A percentile compares a stretch with the other conserved stretches of the same genome.
Evolutionary conservation across 2,888 invertebrate species (phyloP).

Genomic region (Tolmerus cingulatus): DNA sequence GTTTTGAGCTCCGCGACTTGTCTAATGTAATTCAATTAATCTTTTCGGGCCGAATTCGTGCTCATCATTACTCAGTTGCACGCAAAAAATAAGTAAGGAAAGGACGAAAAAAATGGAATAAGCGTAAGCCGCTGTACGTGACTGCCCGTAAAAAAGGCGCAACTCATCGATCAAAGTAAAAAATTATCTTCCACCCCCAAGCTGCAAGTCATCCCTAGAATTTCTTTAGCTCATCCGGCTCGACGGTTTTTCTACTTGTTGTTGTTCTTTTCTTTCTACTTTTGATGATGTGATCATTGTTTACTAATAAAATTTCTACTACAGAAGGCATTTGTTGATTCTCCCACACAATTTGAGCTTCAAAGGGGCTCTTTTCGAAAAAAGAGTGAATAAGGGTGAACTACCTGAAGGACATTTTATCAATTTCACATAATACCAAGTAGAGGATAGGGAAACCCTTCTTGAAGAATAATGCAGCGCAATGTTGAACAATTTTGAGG

Average conservation of each 20-base stretch:
- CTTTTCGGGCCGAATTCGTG: not conserved
- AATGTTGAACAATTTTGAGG: not conserved
- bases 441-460: not conserved
- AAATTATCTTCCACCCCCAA: slow-evolving; percentile 33
- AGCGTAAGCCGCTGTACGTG: not conserved
- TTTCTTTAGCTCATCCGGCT: slow-evolving; percentile 3
- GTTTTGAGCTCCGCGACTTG: not conserved
- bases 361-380: not conserved
- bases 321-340: not conserved
- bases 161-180: slow-evolving; percentile 37
- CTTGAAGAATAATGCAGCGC: not conserved
- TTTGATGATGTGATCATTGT: not conserved
- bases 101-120: not conserved
- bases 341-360: not conserved
- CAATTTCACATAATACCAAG: not conserved
- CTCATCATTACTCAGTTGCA: not conserved
- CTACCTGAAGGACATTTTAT: not conserved
- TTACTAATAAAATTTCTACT: not conserved
- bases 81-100: not conserved
- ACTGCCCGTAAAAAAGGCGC: slow-evolving; percentile 13
- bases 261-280: not conserved
- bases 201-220: slow-evolving; percentile 35
- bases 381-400: no score
- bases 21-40: not conserved
- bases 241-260: not conserved